Conservation (phyloP, 2,888 invertebrate species). For the Lordiphosa fenestrarum region DNA sequence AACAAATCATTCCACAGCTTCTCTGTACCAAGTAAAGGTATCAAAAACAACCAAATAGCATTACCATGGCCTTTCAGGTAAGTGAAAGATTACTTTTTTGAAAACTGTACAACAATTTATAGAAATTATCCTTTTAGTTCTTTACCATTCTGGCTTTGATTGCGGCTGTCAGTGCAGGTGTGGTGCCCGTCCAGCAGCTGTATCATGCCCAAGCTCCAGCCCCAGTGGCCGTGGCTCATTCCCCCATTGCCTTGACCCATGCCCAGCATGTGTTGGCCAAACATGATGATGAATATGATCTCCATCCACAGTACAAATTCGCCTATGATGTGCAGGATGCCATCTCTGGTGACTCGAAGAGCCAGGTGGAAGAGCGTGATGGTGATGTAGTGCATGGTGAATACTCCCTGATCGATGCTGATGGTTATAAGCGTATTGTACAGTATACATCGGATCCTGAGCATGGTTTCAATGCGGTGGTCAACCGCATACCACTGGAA, state of each 20-base stretch:
- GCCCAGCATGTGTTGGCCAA: conserved; percentile 69
- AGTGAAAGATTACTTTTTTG: conserved; percentile 1
- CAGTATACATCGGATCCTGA: conserved; percentile 52
- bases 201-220: conserved; percentile 47
- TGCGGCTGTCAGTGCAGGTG: conserved; percentile 68
- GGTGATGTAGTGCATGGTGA: conserved; percentile 78
- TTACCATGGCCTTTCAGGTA: conserved; percentile 69
- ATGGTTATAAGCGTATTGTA: conserved; percentile 73
- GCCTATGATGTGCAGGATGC: conserved; percentile 76
- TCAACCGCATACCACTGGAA: conserved; percentile 60
- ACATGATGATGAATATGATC: conserved; percentile 74
- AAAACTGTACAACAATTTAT: too few species aligned
- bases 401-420: conserved; percentile 77
- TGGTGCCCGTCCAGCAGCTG: conserved; percentile 62
- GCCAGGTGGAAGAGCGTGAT: conserved; percentile 77
- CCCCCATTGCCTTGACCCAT: conserved; percentile 42
- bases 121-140: conserved; percentile 47
- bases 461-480: conserved; percentile 63
- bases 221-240: conserved; percentile 45
- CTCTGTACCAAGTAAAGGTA: conserved; percentile 45
- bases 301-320: conserved; percentile 77
- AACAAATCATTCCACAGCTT: conserved; percentile 66
- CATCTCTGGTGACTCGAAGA: conserved; percentile 77
- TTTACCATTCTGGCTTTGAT: conserved; percentile 66
- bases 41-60: conserved; percentile 12